Evolutionary conservation across 2,797 vertebrate genomes (phyloP).

Genomic region (Atherinosoma microstoma): DNA sequence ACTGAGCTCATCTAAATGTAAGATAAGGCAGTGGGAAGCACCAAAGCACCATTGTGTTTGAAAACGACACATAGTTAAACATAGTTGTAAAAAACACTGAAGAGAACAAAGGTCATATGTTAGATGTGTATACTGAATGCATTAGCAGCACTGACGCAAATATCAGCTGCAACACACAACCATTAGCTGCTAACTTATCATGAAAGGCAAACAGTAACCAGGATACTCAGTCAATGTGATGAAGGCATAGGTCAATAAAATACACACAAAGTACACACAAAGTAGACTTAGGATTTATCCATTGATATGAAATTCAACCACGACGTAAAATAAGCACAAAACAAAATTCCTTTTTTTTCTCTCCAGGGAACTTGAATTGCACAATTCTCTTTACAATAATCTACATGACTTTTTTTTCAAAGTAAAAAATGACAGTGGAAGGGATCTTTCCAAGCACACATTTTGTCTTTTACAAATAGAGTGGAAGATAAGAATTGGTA

Average conservation of each 20-base stretch:
- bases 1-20: not conserved
- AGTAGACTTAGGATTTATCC: not conserved
- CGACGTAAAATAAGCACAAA: too few relatives aligned
- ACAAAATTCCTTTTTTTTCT: too few relatives aligned
- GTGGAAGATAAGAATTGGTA: too few relatives aligned
- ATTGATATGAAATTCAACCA: not conserved
- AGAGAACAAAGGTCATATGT: slow-evolving; percentile 4
- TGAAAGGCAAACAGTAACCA: slow-evolving; percentile 51
- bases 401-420: too few relatives aligned
- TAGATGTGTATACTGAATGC: not conserved
- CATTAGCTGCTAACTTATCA: slow-evolving; percentile 19
- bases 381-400: too few relatives aligned
- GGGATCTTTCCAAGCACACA: too few relatives aligned
- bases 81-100: not conserved
- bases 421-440: too few relatives aligned
- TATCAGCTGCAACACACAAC: slow-evolving; percentile 17
- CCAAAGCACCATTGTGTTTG: not conserved
- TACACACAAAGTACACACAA: not conserved
- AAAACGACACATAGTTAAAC: not conserved
- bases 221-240: slow-evolving; percentile 22
- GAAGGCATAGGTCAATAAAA: slow-evolving; percentile 10
- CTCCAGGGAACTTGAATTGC: too few relatives aligned
- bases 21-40: not conserved
- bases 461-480: too few relatives aligned
- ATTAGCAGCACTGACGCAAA: slow-evolving; percentile 35